Evolutionary conservation across 2,797 vertebrate species (phyloP).

Genomic region (Malurus leucopterus): DNA sequence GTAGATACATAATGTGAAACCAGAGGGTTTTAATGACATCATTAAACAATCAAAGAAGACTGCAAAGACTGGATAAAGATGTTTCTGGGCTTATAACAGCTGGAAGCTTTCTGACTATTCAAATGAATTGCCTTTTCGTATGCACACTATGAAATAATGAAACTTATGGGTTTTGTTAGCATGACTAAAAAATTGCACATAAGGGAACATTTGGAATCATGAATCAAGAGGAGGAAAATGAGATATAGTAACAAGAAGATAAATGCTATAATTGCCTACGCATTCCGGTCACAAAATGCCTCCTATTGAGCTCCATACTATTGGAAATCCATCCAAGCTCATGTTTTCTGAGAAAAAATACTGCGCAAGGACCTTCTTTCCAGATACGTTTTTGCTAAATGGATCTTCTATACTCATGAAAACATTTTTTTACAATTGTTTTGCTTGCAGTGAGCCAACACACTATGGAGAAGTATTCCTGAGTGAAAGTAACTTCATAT

Average conservation of each 20-base stretch:
- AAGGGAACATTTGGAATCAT: not conserved
- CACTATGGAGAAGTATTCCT: not conserved
- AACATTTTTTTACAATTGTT: not conserved
- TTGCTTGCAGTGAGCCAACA: not conserved
- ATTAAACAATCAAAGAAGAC: not conserved
- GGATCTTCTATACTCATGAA: not conserved
- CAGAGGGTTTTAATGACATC: not conserved
- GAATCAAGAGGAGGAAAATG: not conserved
- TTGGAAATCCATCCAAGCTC: not conserved
- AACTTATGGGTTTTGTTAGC: not conserved
- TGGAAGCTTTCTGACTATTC: not conserved
- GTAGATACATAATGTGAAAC: not conserved
- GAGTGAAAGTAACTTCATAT: not conserved
- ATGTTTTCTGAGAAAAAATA: not conserved
- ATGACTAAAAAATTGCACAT: not conserved
- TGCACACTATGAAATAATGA: not conserved
- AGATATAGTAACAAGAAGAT: not conserved
- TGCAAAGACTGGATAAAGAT: not conserved
- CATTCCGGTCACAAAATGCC: not conserved
- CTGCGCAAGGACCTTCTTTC: not conserved
- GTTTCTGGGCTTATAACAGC: not conserved
- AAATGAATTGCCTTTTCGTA: not conserved
- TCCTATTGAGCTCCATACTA: not conserved
- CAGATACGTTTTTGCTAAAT: not conserved
- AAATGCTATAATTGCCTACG: not conserved